Evolutionary conservation across 2,797 vertebrate species (phyloP).

Genomic region (Pseudochirops corinnae): DNA sequence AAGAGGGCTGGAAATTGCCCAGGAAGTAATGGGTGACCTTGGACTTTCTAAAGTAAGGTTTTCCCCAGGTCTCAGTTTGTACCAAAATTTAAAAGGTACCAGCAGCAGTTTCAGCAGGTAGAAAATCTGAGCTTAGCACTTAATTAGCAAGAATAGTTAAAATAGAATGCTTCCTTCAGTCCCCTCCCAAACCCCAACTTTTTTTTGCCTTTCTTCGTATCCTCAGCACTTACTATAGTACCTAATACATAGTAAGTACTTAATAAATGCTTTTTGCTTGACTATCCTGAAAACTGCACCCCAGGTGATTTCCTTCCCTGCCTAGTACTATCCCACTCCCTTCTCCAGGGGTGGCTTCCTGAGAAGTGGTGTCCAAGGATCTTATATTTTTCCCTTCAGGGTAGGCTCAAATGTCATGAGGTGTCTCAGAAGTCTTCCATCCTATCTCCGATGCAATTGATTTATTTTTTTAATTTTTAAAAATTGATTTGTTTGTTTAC

Average conservation of each 20-base stretch:
- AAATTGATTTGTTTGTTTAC: too few species aligned
- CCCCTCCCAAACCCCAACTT: neutral
- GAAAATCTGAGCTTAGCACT: neutral
- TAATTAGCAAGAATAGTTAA: neutral
- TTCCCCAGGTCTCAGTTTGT: too few species aligned
- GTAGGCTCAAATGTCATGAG: neutral
- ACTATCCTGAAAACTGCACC: neutral
- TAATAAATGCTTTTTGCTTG: neutral
- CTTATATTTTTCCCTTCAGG: neutral
- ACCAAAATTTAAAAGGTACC: neutral
- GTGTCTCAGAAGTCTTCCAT: neutral
- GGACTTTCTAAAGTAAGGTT: too few species aligned
- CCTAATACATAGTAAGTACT: neutral
- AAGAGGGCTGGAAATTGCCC: too few species aligned
- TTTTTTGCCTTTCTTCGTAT: neutral
- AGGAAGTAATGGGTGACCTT: too few species aligned
- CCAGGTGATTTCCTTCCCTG: neutral
- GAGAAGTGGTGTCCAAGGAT: neutral
- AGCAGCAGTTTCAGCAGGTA: neutral
- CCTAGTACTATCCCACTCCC: neutral
- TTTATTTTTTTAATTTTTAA: too few species aligned
- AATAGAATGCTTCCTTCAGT: neutral
- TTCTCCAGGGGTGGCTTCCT: neutral
- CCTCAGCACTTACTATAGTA: neutral
- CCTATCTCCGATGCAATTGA: too few species aligned